phyloP scores from a whole-genome alignment of 2,113 vertebrate genomes.

The Corythornis cristatus region DNA sequence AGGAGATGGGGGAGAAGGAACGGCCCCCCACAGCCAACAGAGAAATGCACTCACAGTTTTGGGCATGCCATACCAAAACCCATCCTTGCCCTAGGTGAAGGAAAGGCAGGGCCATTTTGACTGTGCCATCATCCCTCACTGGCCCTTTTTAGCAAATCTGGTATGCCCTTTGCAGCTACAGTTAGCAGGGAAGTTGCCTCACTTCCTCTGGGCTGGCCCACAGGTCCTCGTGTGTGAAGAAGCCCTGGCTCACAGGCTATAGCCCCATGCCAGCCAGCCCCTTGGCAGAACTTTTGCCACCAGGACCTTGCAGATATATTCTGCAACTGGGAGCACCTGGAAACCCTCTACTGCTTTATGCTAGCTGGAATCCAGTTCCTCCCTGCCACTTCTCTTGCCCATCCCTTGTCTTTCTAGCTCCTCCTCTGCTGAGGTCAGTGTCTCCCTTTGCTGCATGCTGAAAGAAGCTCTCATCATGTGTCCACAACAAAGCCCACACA shows the following conservation, averaged over 20 bases:
- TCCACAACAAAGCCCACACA: neutral
- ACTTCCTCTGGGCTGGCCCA: neutral
- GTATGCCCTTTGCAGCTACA: neutral
- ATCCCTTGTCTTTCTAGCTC: neutral
- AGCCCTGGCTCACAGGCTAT: fast-evolving
- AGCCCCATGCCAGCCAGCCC: neutral
- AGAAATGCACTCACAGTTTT: neutral
- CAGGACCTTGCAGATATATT: neutral
- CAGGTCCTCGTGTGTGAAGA: neutral
- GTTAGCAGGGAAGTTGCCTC: neutral
- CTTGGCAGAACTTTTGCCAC: neutral
- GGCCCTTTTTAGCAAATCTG: neutral
- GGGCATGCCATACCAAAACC: neutral
- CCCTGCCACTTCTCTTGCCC: neutral
- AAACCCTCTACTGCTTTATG: neutral
- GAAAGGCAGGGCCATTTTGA: neutral
- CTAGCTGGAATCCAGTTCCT: neutral
- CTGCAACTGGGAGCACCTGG: neutral
- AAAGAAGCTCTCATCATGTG: neutral
- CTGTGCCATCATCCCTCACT: neutral
- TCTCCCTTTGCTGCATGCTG: neutral
- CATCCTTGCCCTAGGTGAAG: neutral
- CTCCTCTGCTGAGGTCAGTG: neutral
- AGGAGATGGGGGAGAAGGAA: neutral
- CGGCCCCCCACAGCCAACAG: neutral